Evolutionary conservation across 2,888 invertebrate genomes (phyloP), one percentile per base, ranked within the genome.

Genomic region (Dexiosoma caninum): DNA sequence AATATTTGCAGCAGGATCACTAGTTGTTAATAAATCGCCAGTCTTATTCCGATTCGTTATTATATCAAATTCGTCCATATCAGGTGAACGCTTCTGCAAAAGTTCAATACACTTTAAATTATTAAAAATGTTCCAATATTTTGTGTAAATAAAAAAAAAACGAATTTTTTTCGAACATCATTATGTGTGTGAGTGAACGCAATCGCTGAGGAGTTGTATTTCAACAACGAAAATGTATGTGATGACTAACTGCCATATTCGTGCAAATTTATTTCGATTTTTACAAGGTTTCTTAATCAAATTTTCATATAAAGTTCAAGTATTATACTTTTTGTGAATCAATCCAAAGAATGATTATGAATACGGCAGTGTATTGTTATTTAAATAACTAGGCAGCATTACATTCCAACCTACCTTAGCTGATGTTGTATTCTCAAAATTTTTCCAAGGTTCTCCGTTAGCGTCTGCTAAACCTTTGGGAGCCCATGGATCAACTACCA

Each of bases 31-130:
- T 77, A 86, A 85, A 77, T 88, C 89, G 69, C 87, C 88, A 84
- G 90, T 88, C 86, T 90, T 92, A 87, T 93, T 93, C 78, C 96
- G 93, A 91, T 96, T 96, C 78, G 95, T 95, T 83, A 97, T 94
- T 82, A 95, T 93, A 90, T 96, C 96, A 90, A 97, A 97, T 89
- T 97, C 96, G 89, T 96, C 96, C 88, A 96, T 92, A 89, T 96
- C 96, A 6, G 93, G 93, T 44, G 88, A 87, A 74, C 86, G 85
- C 86, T 87, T 88, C 86, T 88, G 75, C 4, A 83, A 72, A 10
- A 19, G 10, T 16, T 21, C 14, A 57, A 35, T 10, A 32, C 16
- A 1, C 8, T 42, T 19, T 16, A n/a, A n/a, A n/a, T 35, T 35
- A 35, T 35, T 35, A 8, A 3, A 8, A 3, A 1, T 1, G 10